Base-by-base conservation (phyloP, 1,140 invertebrate genomes). In the Temnothorax longispinosus region DNA sequence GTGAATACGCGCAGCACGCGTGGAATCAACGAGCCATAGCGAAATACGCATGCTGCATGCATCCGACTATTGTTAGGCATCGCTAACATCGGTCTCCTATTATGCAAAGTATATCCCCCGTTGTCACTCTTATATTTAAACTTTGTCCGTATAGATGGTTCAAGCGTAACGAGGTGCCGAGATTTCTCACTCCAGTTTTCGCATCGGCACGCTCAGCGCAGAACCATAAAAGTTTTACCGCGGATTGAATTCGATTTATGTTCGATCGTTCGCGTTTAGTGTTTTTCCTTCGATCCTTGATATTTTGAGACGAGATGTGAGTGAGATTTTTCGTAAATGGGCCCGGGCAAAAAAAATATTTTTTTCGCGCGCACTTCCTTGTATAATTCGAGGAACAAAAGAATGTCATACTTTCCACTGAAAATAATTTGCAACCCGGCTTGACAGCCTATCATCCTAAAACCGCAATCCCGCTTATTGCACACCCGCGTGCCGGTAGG, bases 391-490 rank as follows among this genome's bases (percentile, higher is more conserved):
- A 15, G 44, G 88, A 80, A 89, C 77, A n/a, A 62, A 58, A 18
- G 77, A 87, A 88, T 67, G n/a, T 15, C 76, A 69, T 52, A 75
- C 88, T 82, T 88, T 90, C 75, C 88, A 80, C 90, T 90, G 89
- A 95, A 94, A 95, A 94, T 93, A 88, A 93, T 94, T 94, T 94
- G 91, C 92, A 91, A 91, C 86, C 89, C 93, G 91, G 90, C 92
- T 92, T 93, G 93, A 94, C 92, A 93, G 93, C 90, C 92, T 93
- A 93, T 94, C 92, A 95, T 93, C 92, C 91, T 80, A 90, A 94
- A 94, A 94, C 94, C 94, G 92, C 94, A 95, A 92, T 92, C 89
- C 89, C 91, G 90, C 90, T 93, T 93, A 92, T 93, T 93, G 92
- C 91, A 92, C 92, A 93, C 90, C 93, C 92, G 92, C 93, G 86